Conservation (phyloP, 2,888 invertebrate species). For the Gymnosoma rotundatum region DNA sequence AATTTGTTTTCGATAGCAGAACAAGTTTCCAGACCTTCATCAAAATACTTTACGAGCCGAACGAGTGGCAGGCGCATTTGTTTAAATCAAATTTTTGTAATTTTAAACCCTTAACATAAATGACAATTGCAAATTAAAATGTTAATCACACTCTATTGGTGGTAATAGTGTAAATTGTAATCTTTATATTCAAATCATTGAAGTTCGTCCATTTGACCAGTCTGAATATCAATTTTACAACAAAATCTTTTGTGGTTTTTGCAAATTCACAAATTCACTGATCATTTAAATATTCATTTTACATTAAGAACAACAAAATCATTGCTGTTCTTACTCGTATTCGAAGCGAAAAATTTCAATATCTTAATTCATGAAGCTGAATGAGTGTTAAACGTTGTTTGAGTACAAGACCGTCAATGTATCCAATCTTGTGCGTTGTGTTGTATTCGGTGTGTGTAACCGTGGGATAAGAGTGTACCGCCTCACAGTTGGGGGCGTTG, state of each 20-base stretch:
- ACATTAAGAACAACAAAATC: neutral
- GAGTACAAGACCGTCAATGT: slow-evolving; percentile 17
- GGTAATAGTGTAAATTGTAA: slow-evolving; percentile 57
- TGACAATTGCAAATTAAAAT: slow-evolving; percentile 28
- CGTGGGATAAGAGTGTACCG: slow-evolving; percentile 69
- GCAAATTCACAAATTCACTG: slow-evolving; percentile 5
- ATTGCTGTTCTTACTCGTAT: slow-evolving; percentile 15
- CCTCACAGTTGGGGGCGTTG: slow-evolving; percentile 79
- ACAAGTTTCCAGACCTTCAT: no score
- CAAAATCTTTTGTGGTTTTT: neutral
- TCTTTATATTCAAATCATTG: slow-evolving; percentile 38
- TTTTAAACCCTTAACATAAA: slow-evolving; percentile 29
- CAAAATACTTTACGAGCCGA: neutral
- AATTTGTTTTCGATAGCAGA: no score
- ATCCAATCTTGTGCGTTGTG: slow-evolving; percentile 6
- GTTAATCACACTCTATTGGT: slow-evolving; percentile 55
- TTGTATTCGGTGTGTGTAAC: slow-evolving; percentile 47
- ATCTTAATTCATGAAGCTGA: slow-evolving; percentile 66
- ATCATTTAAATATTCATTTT: slow-evolving; percentile 5
- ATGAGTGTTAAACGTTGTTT: slow-evolving; percentile 40
- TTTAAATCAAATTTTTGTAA: slow-evolving; percentile 30
- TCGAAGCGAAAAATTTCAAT: slow-evolving; percentile 49
- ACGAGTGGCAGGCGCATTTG: slow-evolving; percentile 45
- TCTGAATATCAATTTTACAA: neutral
- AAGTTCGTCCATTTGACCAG: neutral